A percentile compares a stretch with the other conserved stretches of the same genome.
phyloP scores from a whole-genome alignment of 1,140 invertebrate genomes.

The Archegozetes longisetosus region DNA sequence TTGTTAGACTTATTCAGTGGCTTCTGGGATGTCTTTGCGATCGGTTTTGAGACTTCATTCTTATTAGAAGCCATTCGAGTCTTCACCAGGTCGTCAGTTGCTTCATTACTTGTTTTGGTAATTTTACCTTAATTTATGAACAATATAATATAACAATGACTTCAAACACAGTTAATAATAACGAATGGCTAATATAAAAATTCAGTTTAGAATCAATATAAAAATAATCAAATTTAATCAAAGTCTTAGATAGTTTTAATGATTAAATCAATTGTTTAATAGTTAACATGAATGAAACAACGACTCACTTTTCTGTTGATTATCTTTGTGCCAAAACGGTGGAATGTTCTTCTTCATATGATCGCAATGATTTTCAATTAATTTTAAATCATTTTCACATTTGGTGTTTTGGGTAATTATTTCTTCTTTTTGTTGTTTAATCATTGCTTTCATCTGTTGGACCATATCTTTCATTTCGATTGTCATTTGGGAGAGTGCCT shows the following conservation, averaged over 20 bases:
- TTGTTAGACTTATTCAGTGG: not conserved
- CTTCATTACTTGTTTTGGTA: not conserved
- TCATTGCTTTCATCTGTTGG: constrained; percentile 3
- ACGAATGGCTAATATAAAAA: not conserved
- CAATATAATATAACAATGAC: too few species aligned
- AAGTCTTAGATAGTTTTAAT: not conserved
- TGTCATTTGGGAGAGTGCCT: not conserved
- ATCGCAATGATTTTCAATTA: not conserved
- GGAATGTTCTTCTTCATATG: constrained; percentile 9
- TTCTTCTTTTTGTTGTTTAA: constrained; percentile 1
- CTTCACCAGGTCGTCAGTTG: not conserved
- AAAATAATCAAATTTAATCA: not conserved
- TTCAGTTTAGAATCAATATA: not conserved
- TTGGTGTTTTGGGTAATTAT: not conserved
- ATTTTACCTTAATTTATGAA: not conserved
- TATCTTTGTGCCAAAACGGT: not conserved
- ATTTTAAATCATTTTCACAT: not conserved
- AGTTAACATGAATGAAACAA: not conserved
- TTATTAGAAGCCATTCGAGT: too few species aligned
- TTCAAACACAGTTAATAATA: too few species aligned
- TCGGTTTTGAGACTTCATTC: not conserved
- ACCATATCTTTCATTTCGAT: constrained; percentile 4
- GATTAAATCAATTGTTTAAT: not conserved
- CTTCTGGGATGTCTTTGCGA: not conserved
- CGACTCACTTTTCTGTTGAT: not conserved